Evolutionary conservation across 2,113 vertebrate species (phyloP).

Genomic region (Pithys albifrons): DNA sequence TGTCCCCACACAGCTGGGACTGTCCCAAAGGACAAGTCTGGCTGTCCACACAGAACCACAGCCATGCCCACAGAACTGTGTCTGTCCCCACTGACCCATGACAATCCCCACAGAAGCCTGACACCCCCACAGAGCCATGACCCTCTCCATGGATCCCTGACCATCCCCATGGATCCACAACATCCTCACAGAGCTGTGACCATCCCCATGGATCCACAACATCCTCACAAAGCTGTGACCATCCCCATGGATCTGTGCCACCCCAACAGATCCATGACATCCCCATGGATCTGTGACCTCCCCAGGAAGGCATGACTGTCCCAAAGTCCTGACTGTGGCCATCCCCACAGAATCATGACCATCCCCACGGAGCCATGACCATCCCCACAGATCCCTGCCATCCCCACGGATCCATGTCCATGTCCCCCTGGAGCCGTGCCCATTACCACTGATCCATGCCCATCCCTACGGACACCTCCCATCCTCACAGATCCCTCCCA

Average conservation of each 20-base stretch:
- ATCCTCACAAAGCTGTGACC: too few species aligned
- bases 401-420: fast-evolving
- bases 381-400: not conserved
- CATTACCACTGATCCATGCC: too few species aligned
- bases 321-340: too few species aligned
- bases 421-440: not conserved
- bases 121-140: fast-evolving
- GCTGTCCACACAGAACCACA: not conserved
- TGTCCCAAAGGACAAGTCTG: not conserved
- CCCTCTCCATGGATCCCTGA: not conserved
- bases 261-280: too few species aligned
- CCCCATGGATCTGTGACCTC: fast-evolving
- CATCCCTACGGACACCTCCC: too few species aligned
- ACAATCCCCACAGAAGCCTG: not conserved
- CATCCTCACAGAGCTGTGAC: not conserved
- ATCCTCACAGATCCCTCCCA: not conserved
- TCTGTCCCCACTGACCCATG: not conserved
- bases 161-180: not conserved
- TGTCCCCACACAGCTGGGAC: not conserved
- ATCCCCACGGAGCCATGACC: fast-evolving
- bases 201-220: fast-evolving
- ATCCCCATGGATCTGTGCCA: fast-evolving
- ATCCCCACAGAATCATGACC: fast-evolving
- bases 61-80: not conserved
- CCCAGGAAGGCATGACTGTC: not conserved